Evolutionary conservation across 2,113 vertebrate species (phyloP), one percentile per base, ranked within the genome.

Genomic region (Leucosticte australis): DNA sequence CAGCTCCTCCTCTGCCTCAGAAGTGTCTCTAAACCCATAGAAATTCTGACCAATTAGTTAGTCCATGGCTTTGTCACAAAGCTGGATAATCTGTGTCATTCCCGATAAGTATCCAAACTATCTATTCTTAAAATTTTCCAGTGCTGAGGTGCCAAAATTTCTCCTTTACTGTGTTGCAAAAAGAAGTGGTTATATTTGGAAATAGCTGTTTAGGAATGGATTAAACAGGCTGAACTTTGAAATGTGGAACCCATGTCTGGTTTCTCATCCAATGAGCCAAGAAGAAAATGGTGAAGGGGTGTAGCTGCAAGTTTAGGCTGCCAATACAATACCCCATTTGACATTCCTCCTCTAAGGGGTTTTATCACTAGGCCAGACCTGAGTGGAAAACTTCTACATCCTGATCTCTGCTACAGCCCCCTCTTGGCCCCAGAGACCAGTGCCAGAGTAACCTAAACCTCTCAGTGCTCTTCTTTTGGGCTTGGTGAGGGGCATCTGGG

Each of bases 371-470:
- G 15, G 10, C 17, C 33, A 50, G 69, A 41, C 15, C 22, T 57
- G 28, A 8, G 17, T 31, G n/a, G 59, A 37, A 74, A 89, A 17
- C 21, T 44, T 83, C 56, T 19, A 19, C 15, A 39, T 55, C 30
- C 19, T 2, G 0, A 13, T 52, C 28, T 71, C 50, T 11, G 13
- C 31, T n/a, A 13, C 5, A 23, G 62, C 7, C 13, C 24, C 27
- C 26, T 73, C 55, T 39, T 0, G 0, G 41, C 28, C n/a, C 30
- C 49, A 37, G 49, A 55, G 35, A 35, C 44, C 33, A 7, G 39
- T 22, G 23, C 16, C 27, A 68, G 53, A 52, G 11, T 33, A 10
- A 64, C 11, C 49, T 21, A 60, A 65, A 69, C 22, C 7, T 73
- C 19, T 39, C 27, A 22, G 18, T 9, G 16, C 57, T 41, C 28